Base-by-base conservation (phyloP, 2,888 invertebrate genomes). In the Pseudococcus jackbeardsleyi region DNA sequence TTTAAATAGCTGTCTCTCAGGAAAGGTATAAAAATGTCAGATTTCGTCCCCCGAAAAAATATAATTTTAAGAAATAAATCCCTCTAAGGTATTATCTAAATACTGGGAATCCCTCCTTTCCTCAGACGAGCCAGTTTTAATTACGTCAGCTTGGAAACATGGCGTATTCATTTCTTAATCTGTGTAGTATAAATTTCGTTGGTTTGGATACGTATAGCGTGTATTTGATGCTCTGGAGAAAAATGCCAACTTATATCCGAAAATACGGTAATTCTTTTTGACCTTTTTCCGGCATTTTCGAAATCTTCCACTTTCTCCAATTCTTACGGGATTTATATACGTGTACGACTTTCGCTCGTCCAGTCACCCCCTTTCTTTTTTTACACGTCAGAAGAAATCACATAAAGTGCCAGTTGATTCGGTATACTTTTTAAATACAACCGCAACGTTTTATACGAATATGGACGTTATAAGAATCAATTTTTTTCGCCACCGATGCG, bases 391-490 rank as follows among this genome's bases (percentile, higher is more conserved):
- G 33, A 72, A 33, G 72, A 33, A 72, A 72, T 72, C 72, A 33
- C 33, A 33, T 17, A 72, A 72, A 72, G 7, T 33, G 72, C 72
- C 72, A 33, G 72, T 72, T 72, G 72, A 72, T 72, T 72, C 72
- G 72, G 39, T 72, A 72, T 72, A 72, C 17, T 33, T 72, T 72
- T 72, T 72, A 72, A 72, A 72, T 72, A 72, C 68, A 11, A 17
- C 26, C 9, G 4, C 8, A 72, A 33, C 54, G 15, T 15, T 72
- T 3, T 17, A 17, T 33, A 26, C n/a, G 33, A 72, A 33, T 72
- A 33, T 33, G 72, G 72, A 72, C 72, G 72, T 72, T 15, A 72
- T 68, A 33, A 72, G 39, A 72, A 72, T 72, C 72, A 33, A 72
- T 72, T 72, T 68, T 68, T 68, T 68, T 64, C 64, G 22, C 64